A percentile compares a stretch with the other conserved stretches of the same genome.
Evolutionary conservation across 2,797 vertebrate genomes (phyloP).

Genomic region (Spinus pinus): DNA sequence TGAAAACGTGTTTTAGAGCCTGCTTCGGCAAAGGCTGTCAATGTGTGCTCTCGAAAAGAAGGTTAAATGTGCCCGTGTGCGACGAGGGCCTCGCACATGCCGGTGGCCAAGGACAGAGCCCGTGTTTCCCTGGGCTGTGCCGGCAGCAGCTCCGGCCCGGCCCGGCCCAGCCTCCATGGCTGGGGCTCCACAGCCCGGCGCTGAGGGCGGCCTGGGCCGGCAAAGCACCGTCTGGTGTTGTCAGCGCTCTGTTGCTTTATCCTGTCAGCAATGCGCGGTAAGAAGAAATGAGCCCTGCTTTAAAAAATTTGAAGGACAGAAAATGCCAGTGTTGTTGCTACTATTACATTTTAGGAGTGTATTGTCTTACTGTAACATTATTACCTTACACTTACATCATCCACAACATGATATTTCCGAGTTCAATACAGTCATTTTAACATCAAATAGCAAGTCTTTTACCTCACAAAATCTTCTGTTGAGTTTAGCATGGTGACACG

Average conservation of each 20-base stretch:
- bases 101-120: fast-evolving
- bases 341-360: neutral
- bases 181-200: neutral
- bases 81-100: neutral
- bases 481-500: neutral
- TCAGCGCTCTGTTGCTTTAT: neutral
- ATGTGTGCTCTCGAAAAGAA: neutral
- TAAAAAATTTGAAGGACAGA: neutral
- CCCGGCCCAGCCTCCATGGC: fast-evolving
- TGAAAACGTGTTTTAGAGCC: neutral
- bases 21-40: neutral
- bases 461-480: neutral
- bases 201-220: neutral
- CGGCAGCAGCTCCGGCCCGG: neutral
- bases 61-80: neutral
- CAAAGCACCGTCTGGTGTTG: fast-evolving
- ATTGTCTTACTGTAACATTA: neutral
- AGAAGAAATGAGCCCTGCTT: neutral
- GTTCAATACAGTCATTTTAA: neutral
- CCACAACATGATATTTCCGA: neutral
- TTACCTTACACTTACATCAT: neutral
- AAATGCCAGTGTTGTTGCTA: neutral
- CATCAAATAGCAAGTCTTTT: neutral
- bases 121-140: neutral
- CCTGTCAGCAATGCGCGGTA: neutral